Conservation (phyloP, 2,113 vertebrate species). For the Colossoma macropomum region DNA sequence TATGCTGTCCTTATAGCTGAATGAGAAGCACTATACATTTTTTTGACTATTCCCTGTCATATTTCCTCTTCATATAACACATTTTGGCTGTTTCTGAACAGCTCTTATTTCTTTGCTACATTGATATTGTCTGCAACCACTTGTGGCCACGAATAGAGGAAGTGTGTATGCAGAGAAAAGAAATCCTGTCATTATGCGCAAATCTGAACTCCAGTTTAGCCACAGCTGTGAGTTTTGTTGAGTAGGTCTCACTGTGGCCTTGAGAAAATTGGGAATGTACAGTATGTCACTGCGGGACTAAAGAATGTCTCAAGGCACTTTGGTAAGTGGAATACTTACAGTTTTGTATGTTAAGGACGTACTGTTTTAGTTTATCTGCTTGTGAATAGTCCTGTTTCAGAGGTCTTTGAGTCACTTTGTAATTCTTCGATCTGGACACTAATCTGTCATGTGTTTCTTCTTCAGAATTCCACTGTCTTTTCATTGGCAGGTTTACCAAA, state of each 20-base stretch:
- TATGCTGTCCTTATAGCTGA: not conserved
- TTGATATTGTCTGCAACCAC: not conserved
- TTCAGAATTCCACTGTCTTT: not conserved
- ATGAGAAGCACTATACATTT: not conserved
- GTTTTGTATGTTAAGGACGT: not conserved
- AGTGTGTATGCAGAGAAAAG: not conserved
- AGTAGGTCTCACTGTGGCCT: slow-evolving; percentile 37
- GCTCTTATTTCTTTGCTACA: no score
- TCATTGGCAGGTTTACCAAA: not conserved
- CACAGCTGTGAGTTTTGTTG: not conserved
- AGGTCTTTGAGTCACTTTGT: not conserved
- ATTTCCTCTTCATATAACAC: not conserved
- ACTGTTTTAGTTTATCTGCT: not conserved
- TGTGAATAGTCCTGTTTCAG: slow-evolving; percentile 5
- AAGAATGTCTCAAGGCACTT: slow-evolving; percentile 33
- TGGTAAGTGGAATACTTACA: slow-evolving; percentile 1
- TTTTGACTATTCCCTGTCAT: not conserved
- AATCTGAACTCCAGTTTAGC: no score
- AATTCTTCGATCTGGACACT: not conserved
- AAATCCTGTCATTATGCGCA: not conserved
- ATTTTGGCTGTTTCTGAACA: not conserved
- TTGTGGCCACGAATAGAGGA: not conserved
- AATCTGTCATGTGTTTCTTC: not conserved
- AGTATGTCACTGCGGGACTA: slow-evolving; percentile 4
- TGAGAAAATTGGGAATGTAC: slow-evolving; percentile 1